These are phyloP conservation scores for Xyrichtys novacula DNA, from an alignment of 2,797 vertebrate genomes.

Conservation along the genomic window DNA sequence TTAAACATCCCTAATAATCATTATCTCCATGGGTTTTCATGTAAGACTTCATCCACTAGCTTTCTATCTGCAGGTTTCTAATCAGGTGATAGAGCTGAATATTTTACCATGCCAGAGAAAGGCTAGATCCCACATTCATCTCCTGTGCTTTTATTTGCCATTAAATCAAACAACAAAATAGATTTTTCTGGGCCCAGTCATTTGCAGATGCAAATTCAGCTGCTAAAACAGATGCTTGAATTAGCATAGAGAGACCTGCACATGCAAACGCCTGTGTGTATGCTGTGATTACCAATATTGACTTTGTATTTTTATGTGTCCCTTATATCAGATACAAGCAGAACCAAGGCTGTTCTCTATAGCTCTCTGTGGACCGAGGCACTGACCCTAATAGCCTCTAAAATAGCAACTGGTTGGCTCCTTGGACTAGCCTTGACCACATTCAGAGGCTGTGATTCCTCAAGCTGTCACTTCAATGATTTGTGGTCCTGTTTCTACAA, in stretches of 20 bases:
- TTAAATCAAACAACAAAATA: conserved; percentile 62
- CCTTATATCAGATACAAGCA: conserved; percentile 1
- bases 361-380: conserved; percentile 18
- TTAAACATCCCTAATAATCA: conserved; percentile 1
- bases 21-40: conserved; percentile 5
- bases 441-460: conserved; percentile 14
- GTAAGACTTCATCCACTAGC: conserved; percentile 21
- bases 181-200: conserved; percentile 9
- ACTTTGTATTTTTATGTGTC: background rate
- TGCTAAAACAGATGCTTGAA: conserved; percentile 25
- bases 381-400: conserved; percentile 22
- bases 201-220: conserved; percentile 55
- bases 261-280: background rate
- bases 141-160: conserved; percentile 57
- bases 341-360: conserved; percentile 1
- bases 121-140: conserved; percentile 36
- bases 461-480: conserved; percentile 35
- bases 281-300: background rate
- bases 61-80: conserved; percentile 41
- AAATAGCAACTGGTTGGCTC: conserved; percentile 29
- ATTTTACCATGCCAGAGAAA: conserved; percentile 64
- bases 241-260: conserved; percentile 24
- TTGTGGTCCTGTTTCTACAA: conserved; percentile 15
- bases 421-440: conserved; percentile 56
- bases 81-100: conserved; percentile 71